Evolutionary conservation across 2,797 vertebrate genomes (phyloP), one percentile per base, ranked within the genome.

Genomic region (Argentina silus): DNA sequence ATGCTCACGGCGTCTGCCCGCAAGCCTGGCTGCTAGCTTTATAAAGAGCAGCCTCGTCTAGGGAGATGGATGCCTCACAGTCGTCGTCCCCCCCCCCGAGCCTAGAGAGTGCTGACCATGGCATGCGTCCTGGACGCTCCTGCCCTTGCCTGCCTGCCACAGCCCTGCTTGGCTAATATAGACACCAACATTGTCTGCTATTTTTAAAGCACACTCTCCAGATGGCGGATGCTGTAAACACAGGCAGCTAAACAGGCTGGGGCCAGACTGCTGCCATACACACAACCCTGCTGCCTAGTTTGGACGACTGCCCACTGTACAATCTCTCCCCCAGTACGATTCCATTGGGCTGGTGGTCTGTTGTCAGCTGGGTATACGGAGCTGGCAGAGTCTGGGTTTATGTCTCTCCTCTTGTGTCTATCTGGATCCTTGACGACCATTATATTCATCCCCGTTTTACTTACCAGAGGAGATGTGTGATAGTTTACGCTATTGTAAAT

Each of bases 191-290:
- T 10, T 71, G 69, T 12, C 62, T 76, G 75, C 86, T 90, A 89
- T 90, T 91, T 81, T 89, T 81, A 86, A 36, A 87, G 86, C 67
- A 17, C 55, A 17, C 67, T 72, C 59, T 86, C 83, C 84, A 85
- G 76, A 76, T 65, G 53, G 68, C 82, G 69, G 64, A 68, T 12
- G 78, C 74, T 69, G 79, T 81, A 86, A 87, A 90, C 81, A 83
- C 75, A 75, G 14, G 2, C 50, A 70, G 70, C 67, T 56, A 7
- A 69, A 60, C 44, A 62, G 23, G 43, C 65, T 56, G 67, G 77
- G 74, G 72, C 78, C 72, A 70, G 69, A 70, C 71, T 71, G 75
- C 61, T 36, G 27, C 27, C 27, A 36, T 36, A 36, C 68, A 62
- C 67, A 74, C 69, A 76, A 71, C 80, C 78, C 83, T 77, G 72